Conservation (phyloP, 2,797 vertebrate genomes). For the Sebastes jordani region DNA sequence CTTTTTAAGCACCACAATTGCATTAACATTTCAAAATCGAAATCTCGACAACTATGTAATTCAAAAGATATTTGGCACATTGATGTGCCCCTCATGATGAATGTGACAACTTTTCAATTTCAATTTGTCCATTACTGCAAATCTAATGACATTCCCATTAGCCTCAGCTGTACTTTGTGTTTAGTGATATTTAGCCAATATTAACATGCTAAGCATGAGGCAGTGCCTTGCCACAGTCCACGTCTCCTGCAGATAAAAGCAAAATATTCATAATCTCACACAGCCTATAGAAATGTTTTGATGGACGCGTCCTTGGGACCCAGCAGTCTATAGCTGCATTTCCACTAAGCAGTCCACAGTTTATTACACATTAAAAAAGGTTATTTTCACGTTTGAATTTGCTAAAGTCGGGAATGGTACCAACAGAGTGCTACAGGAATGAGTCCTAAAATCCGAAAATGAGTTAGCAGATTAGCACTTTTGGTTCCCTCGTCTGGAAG, state of each 20-base stretch:
- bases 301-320: background rate
- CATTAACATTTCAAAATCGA: background rate
- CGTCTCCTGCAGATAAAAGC: background rate
- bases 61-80: background rate
- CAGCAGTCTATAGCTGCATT: background rate
- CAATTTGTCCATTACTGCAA: background rate
- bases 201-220: no score
- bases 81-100: background rate
- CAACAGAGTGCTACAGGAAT: background rate
- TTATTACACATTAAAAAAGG: background rate
- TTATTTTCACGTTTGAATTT: background rate
- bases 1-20: background rate
- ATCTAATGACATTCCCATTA: background rate
- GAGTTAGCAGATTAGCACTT: no score
- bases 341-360: background rate
- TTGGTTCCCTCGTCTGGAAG: no score
- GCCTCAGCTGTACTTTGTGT: background rate
- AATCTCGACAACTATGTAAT: background rate
- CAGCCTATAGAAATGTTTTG: background rate
- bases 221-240: background rate
- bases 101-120: background rate
- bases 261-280: constrained; percentile 1
- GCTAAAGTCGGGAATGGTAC: background rate
- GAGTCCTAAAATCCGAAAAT: no score
- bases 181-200: background rate